Evolutionary conservation across 2,888 invertebrate genomes (phyloP), one percentile per base, ranked within the genome.

Genomic region (Mimumesa dahlbomi): DNA sequence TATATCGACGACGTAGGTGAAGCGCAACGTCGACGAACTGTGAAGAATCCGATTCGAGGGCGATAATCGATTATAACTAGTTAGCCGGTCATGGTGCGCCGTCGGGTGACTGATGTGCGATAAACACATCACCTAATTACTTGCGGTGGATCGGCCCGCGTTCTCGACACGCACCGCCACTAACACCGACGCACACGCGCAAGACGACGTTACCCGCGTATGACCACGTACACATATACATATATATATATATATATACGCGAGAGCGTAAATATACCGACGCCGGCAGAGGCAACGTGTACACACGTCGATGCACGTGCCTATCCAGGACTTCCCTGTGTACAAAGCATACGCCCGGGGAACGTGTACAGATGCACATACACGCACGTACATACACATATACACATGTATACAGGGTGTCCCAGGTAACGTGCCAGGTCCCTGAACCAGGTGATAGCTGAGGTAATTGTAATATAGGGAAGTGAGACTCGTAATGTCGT

Each of bases 101-200:
- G 73, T 64, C 75, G 75, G 80, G 68, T 76, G 84, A 84, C 83
- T 77, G 85, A 85, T 84, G 84, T 79, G 82, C 82, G 85, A 86
- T 87, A 85, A 87, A 86, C 85, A 78, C 87, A 86, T 87, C 85
- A 83, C 83, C 86, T 86, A 87, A 87, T 87, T 87, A 87, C 84
- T 84, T 77, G 85, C 85, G 84, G 83, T 84, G 84, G 82, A 81
- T 85, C 81, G 79, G 75, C 72, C 75, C 65, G 57, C 75, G 57
- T 74, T 78, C 70, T 75, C 81, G 69, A 69, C 81, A 82, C 77
- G 84, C 83, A 79, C 83, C 69, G 69, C 31, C 36, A 31, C 40
- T 14, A 16, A 29, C 38, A 46, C 7, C 21, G 9, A 14, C 1
- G n/a, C 40, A 42, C 61, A 13, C 29, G 36, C 40, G 49, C 48